Conservation (phyloP, 1,140 invertebrate genomes). For the Drosophila grimshawi region DNA sequence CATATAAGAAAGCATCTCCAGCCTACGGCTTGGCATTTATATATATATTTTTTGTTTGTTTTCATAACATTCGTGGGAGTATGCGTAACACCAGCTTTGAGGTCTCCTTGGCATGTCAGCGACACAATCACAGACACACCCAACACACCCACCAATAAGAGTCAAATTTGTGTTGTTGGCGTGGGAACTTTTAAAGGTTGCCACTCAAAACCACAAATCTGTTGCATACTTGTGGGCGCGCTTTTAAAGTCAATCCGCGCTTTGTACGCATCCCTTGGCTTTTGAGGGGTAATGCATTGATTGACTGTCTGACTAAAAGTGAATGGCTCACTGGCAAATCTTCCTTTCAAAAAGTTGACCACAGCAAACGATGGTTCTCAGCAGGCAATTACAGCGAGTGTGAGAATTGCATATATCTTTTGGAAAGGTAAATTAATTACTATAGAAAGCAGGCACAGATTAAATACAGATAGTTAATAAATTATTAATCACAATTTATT, state of each 20-base stretch:
- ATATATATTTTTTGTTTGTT: constrained; percentile 48
- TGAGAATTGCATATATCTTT: too few species aligned
- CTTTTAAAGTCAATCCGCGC: constrained; percentile 66
- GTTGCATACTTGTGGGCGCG: constrained; percentile 77
- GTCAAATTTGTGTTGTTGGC: constrained; percentile 8
- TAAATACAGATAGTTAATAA: too few species aligned
- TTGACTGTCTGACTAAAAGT: constrained; percentile 54
- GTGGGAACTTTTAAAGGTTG: constrained; percentile 55
- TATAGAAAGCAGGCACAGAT: too few species aligned
- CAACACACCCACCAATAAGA: constrained; percentile 23
- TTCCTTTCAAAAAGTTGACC: neutral
- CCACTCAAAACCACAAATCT: constrained; percentile 66
- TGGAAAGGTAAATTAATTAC: too few species aligned
- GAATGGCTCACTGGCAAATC: constrained; percentile 21
- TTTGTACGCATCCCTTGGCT: constrained; percentile 33
- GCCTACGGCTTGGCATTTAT: constrained; percentile 24
- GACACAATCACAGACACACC: constrained; percentile 34
- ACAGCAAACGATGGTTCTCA: neutral
- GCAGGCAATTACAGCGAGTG: too few species aligned
- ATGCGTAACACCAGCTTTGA: constrained; percentile 60
- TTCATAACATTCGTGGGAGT: constrained; percentile 52
- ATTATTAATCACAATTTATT: too few species aligned
- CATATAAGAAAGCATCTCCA: constrained; percentile 60
- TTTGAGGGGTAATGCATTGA: constrained; percentile 46
- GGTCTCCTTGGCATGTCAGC: constrained; percentile 62